phyloP scores from a whole-genome alignment of 23 tunicate genomes.

The Phallusia fumigata region DNA sequence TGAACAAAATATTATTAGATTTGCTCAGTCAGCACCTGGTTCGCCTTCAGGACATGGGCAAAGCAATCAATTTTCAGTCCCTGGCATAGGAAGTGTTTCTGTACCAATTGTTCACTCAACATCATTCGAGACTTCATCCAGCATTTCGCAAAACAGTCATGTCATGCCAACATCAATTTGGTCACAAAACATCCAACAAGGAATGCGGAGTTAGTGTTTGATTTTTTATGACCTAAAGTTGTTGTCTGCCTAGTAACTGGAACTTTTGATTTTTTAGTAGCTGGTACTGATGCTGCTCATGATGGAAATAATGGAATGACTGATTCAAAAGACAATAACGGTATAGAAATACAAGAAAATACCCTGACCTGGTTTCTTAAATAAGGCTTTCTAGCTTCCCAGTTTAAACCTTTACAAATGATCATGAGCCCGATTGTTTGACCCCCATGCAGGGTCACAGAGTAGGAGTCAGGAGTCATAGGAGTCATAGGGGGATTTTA shows the following conservation, averaged over 20 bases:
- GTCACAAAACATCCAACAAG: background rate
- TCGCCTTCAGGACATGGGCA: constrained; percentile 43
- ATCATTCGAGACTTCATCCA: background rate
- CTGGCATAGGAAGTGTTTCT: background rate
- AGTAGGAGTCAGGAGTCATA: too few species aligned
- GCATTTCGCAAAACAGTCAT: background rate
- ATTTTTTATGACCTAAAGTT: background rate
- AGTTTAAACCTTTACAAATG: too few species aligned
- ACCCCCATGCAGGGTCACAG: too few species aligned
- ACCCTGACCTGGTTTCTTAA: too few species aligned
- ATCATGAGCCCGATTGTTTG: too few species aligned
- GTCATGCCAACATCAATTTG: background rate
- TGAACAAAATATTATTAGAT: constrained; percentile 27
- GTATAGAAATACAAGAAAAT: too few species aligned
- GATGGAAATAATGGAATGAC: too few species aligned
- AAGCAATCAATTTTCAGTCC: background rate
- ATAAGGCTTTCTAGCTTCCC: too few species aligned
- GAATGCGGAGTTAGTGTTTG: background rate
- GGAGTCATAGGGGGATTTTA: too few species aligned
- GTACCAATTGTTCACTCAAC: background rate
- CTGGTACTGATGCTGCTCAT: too few species aligned
- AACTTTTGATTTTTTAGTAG: too few species aligned
- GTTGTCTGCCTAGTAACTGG: background rate
- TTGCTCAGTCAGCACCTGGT: constrained; percentile 83
- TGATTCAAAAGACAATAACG: too few species aligned